Base-by-base conservation (phyloP, 2,113 vertebrate genomes). In the Pagrus major region DNA sequence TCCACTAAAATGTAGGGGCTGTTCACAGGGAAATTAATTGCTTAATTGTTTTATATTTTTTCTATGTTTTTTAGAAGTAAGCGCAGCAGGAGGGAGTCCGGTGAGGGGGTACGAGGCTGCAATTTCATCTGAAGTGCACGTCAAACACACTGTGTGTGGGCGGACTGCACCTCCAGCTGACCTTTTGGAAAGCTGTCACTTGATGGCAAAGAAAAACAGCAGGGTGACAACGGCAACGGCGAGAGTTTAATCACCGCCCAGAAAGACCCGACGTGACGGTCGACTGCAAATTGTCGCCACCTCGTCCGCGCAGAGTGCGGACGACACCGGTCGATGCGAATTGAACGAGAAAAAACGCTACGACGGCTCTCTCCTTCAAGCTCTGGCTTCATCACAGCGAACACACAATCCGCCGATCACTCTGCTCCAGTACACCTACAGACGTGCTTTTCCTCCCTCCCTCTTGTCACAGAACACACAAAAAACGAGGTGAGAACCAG, bases 401-500 rank as follows among this genome's bases (percentile, higher is more conserved):
- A 78, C 77, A 42, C 87, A 78, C 85, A 76, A 84, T 78, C 78
- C 81, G 37, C 54, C 72, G 67, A 80, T 86, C 81, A 23, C 81
- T 90, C 72, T 58, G 77, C 76, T 89, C 37, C 73, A 61, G 78
- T 70, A 91, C 88, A 90, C 90, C 90, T 88, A 90, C 90, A 87
- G 78, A 77, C 79, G 8, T 33, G 80, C 87, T 79, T 64, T 65
- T 59, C 80, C 72, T 84, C 83, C 87, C 76, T 83, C 87, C 82
- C 81, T 71, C 85, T 85, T 86, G 83, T 86, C 86, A 86, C 86
- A 89, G 59, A 88, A 35, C 71, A 81, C 82, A 85, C 84, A 81
- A 71, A n/a, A 75, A 86, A 70, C 41, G 80, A 90, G 86, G 90
- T 81, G 87, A 85, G 75, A 91, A 88, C 46, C 87, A 74, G 78